These are phyloP conservation scores for Atlantisia rogersi DNA, from an alignment of 2,113 vertebrate genomes.

Conservation along the genomic window DNA sequence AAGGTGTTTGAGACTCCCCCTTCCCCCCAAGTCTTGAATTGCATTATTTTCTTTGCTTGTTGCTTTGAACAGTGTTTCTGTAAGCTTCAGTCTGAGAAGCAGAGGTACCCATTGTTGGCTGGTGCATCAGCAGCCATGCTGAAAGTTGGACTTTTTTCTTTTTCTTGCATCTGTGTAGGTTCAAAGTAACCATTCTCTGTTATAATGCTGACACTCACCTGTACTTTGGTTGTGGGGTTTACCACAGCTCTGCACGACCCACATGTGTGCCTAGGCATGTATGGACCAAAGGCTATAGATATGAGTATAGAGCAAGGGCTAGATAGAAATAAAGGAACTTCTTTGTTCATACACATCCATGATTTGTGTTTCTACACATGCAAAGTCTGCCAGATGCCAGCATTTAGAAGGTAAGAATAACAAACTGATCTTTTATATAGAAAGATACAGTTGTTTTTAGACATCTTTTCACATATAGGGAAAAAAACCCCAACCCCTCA, in stretches of 20 bases:
- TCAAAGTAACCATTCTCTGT: no score
- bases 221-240: not conserved
- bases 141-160: not conserved
- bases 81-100: not conserved
- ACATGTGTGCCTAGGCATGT: not conserved
- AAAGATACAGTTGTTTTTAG: not conserved
- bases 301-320: not conserved
- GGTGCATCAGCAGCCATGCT: not conserved
- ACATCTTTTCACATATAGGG: not conserved
- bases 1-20: not conserved
- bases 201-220: not conserved
- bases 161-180: not conserved
- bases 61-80: not conserved
- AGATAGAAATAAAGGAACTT: not conserved
- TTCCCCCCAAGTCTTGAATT: not conserved
- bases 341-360: not conserved
- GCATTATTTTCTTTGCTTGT: not conserved
- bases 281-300: not conserved
- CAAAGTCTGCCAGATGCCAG: not conserved
- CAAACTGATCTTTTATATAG: not conserved
- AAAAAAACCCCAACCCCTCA: not conserved
- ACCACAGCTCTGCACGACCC: not conserved
- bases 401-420: not conserved
- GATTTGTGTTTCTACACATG: not conserved
- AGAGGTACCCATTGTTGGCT: not conserved